Evolutionary conservation across 1,140 invertebrate genomes (phyloP).

Genomic region (Drosophila bifasciata): DNA sequence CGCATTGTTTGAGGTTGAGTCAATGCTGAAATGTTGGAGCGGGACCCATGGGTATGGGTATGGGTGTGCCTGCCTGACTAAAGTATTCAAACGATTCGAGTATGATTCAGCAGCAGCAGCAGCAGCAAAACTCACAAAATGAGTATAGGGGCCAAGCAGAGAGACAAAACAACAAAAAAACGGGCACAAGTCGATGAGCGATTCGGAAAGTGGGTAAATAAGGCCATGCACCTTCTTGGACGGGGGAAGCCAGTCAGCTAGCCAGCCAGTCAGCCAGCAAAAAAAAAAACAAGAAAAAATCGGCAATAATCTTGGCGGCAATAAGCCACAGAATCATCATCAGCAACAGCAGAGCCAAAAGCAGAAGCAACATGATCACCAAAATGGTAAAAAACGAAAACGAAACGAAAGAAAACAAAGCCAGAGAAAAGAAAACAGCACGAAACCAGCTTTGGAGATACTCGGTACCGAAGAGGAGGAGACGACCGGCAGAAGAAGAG

Average conservation of each 20-base stretch:
- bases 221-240: constrained; percentile 77
- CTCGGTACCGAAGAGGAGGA: constrained; percentile 31
- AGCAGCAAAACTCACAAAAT: constrained; percentile 1
- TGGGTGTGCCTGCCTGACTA: constrained; percentile 58
- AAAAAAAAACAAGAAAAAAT: constrained; percentile 5
- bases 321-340: constrained; percentile 38
- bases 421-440: constrained; percentile 49
- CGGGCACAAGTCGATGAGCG: constrained; percentile 44
- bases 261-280: constrained; percentile 10
- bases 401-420: constrained; percentile 51
- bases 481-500: constrained; percentile 35
- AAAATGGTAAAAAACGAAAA: constrained; percentile 65
- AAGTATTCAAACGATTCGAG: constrained; percentile 57
- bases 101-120: constrained; percentile 73
- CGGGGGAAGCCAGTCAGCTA: constrained; percentile 4
- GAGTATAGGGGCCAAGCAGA: neutral
- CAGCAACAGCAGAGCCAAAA: constrained; percentile 17
- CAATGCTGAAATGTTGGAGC: constrained; percentile 54
- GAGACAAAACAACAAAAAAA: constrained; percentile 20
- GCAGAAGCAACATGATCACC: constrained; percentile 41
- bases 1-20: constrained; percentile 65
- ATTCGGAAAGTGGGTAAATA: constrained; percentile 82
- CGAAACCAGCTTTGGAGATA: constrained; percentile 37
- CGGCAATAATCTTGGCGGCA: constrained; percentile 40
- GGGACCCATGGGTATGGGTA: no score